Conservation (phyloP, 1,140 invertebrate genomes). For the Orius insidiosus region DNA sequence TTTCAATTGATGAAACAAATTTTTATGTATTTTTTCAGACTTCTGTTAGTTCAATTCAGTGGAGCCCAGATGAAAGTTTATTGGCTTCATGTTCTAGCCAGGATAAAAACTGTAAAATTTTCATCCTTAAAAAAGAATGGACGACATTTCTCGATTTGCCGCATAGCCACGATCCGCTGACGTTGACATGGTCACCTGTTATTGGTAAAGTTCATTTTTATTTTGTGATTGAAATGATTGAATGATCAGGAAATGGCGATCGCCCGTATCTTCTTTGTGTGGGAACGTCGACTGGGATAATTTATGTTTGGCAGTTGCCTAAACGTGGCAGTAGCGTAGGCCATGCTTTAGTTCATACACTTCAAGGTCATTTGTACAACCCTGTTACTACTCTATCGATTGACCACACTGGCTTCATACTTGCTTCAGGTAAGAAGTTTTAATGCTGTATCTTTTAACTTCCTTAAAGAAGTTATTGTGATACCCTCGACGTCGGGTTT, state of each 20-base stretch:
- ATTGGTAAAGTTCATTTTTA: constrained; percentile 25
- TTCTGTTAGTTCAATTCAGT: constrained; percentile 25
- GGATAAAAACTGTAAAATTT: constrained; percentile 30
- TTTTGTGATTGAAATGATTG: not conserved
- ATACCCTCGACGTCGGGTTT: no score
- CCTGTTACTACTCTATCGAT: constrained; percentile 34
- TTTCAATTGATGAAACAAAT: not conserved
- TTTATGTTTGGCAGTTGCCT: constrained; percentile 34
- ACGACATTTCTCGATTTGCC: constrained; percentile 25
- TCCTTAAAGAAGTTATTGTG: no score
- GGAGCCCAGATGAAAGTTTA: constrained; percentile 33
- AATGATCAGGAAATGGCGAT: constrained; percentile 19
- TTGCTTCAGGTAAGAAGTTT: constrained; percentile 30
- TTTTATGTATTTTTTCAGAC: not conserved
- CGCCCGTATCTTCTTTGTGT: constrained; percentile 28
- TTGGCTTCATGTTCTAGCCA: constrained; percentile 32
- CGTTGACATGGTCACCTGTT: constrained; percentile 30
- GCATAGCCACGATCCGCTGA: constrained; percentile 27
- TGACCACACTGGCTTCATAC: constrained; percentile 31
- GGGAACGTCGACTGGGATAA: constrained; percentile 31
- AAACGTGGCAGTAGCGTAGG: constrained; percentile 22
- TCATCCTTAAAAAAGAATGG: constrained; percentile 28
- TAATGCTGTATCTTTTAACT: no score
- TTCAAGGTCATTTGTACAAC: constrained; percentile 35
- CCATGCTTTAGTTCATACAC: constrained; percentile 25